Base-by-base conservation (phyloP, 1,140 invertebrate genomes). In the Plodia interpunctella region DNA sequence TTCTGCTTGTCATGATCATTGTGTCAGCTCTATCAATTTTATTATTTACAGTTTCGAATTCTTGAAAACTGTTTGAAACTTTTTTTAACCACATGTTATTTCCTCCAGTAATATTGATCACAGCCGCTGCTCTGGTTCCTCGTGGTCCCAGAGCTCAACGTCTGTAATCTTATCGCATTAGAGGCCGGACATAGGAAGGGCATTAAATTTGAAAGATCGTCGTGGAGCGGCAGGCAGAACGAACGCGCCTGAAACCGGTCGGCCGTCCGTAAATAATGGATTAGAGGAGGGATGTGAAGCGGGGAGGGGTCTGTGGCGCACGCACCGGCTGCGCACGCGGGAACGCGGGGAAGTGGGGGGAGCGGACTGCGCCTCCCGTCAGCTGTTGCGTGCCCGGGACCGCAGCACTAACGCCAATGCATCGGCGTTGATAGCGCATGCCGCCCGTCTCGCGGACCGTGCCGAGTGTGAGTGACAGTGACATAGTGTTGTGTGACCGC, bases 191-290 rank as follows among this genome's bases (percentile, higher is more conserved):
- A 88, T 88, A 86, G 85, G 83, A 88, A 88, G 83, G 83, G 85
- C 85, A 88, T 88, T 86, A 88, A 86, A 83, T 86, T 86, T 83
- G 83, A 86, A 85, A 81, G 83, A 79, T 83, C 83, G 78, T 82
- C 74, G 83, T 78, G 79, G 73, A 76, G 76, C 79, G 75, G 71
- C 80, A 65, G 75, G 76, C 75, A 78, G 77, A 77, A 72, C 76
- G 78, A 86, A 81, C 83, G 80, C 84, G 81, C 81, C 83, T 83
- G 80, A 83, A 88, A 88, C 85, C 85, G 85, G 85, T 88, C 83
- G 81, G 71, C 83, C 80, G 83, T 85, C 83, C 85, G 85, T 88
- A 88, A 88, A 88, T 88, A 88, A 88, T 88, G 85, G 85, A 88
- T 88, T 87, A 85, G 85, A 84, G 83, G 81, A 65, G 75, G 65